phyloP scores from a whole-genome alignment of 2,113 vertebrate genomes.

The Cebus imitator region DNA sequence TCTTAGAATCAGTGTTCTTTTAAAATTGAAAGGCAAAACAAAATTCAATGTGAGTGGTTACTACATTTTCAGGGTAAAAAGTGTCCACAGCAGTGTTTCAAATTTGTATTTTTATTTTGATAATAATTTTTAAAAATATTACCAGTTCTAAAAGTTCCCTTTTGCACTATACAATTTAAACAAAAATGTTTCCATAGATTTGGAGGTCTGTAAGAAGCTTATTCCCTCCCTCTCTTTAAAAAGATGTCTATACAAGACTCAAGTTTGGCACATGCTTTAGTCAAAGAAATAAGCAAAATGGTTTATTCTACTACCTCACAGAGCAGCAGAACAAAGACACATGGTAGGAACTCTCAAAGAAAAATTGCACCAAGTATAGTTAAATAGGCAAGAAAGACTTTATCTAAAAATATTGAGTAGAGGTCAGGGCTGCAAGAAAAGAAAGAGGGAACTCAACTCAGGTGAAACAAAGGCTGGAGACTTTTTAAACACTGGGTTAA shows the following conservation, averaged over 20 bases:
- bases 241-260: background rate
- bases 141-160: background rate
- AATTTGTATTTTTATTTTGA: background rate
- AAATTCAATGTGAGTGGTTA: background rate
- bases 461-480: background rate
- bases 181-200: background rate
- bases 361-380: background rate
- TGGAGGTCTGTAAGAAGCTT: background rate
- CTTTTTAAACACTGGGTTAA: background rate
- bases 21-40: conserved; percentile 32
- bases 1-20: background rate
- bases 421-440: background rate
- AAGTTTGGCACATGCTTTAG: background rate
- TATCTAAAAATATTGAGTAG: background rate
- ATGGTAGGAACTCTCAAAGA: background rate
- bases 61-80: background rate
- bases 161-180: background rate
- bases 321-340: background rate
- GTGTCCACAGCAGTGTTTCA: background rate
- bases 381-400: background rate
- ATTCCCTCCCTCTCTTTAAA: background rate
- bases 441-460: background rate
- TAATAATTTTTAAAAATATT: background rate
- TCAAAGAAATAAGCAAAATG: background rate
- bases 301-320: background rate